A percentile compares a stretch with the other conserved stretches of the same genome.
phyloP scores from a whole-genome alignment of 2,797 vertebrate species.

The Pipistrellus pygmaeus region DNA sequence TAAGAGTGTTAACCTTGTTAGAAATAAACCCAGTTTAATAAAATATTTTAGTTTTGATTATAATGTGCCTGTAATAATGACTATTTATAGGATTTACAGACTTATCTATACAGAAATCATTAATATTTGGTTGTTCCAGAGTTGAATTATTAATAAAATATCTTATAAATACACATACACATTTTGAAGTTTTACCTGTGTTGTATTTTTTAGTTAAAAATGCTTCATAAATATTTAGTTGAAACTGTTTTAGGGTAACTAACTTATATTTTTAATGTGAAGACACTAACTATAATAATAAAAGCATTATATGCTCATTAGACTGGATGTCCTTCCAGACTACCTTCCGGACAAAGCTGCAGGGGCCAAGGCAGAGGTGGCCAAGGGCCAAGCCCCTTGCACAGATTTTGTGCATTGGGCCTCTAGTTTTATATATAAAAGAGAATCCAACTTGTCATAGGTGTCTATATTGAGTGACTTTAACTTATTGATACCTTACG shows the following conservation, averaged over 20 bases:
- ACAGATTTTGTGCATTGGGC: too few relatives aligned
- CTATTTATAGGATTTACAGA: not conserved
- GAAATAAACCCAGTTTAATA: slow-evolving; percentile 7
- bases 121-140: slow-evolving; percentile 27
- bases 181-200: not conserved
- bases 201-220: slow-evolving; percentile 41
- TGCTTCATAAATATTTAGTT: slow-evolving; percentile 43
- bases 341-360: too few relatives aligned
- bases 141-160: slow-evolving; percentile 40
- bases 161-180: not conserved
- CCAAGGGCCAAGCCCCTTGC: too few relatives aligned
- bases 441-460: slow-evolving; percentile 30
- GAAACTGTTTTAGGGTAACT: slow-evolving; percentile 37
- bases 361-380: too few relatives aligned
- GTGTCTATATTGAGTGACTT: not conserved
- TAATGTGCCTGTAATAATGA: not conserved
- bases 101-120: not conserved
- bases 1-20: slow-evolving; percentile 2
- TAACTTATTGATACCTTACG: slow-evolving; percentile 27
- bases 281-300: not conserved
- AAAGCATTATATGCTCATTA: too few relatives aligned
- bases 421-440: slow-evolving; percentile 12
- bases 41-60: slow-evolving; percentile 49
- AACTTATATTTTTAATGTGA: slow-evolving; percentile 25
- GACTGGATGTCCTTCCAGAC: too few relatives aligned